Conservation (phyloP, 2,888 invertebrate genomes). For the Tenthredo notha region DNA sequence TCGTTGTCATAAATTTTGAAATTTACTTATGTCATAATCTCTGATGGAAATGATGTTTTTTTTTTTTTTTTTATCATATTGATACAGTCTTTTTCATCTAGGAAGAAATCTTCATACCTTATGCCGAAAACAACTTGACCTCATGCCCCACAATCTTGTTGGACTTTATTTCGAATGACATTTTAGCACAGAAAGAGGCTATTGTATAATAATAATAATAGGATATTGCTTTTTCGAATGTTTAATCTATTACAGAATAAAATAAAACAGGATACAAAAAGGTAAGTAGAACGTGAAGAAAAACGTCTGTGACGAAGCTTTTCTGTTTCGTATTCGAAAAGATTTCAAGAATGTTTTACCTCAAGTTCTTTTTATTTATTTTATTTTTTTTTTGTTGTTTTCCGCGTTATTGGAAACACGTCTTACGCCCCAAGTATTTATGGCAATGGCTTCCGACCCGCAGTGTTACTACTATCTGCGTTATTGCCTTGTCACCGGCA, state of each 20-base stretch:
- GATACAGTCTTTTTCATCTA: too few species aligned
- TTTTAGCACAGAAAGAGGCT: background rate
- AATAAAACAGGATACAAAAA: background rate
- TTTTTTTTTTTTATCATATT: too few species aligned
- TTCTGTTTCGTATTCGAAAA: background rate
- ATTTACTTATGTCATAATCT: too few species aligned
- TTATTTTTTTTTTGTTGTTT: background rate
- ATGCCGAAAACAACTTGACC: too few species aligned
- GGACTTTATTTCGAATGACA: background rate
- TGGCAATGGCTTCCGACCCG: slow-evolving; percentile 45
- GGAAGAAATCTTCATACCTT: too few species aligned
- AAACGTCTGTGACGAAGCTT: background rate
- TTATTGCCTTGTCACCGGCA: slow-evolving; percentile 41
- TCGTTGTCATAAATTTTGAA: too few species aligned
- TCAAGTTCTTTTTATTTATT: background rate
- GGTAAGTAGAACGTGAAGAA: background rate
- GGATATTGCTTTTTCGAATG: background rate
- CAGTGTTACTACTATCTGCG: slow-evolving; percentile 31
- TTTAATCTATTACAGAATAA: background rate
- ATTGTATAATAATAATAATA: background rate
- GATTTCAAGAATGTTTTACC: slow-evolving; percentile 31
- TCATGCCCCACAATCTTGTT: too few species aligned
- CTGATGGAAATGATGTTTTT: too few species aligned
- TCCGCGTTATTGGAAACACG: slow-evolving; percentile 48
- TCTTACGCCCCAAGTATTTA: slow-evolving; percentile 43